Evolutionary conservation across 2,888 invertebrate species (phyloP).

Genomic region (Neuroscelio doddi): DNA sequence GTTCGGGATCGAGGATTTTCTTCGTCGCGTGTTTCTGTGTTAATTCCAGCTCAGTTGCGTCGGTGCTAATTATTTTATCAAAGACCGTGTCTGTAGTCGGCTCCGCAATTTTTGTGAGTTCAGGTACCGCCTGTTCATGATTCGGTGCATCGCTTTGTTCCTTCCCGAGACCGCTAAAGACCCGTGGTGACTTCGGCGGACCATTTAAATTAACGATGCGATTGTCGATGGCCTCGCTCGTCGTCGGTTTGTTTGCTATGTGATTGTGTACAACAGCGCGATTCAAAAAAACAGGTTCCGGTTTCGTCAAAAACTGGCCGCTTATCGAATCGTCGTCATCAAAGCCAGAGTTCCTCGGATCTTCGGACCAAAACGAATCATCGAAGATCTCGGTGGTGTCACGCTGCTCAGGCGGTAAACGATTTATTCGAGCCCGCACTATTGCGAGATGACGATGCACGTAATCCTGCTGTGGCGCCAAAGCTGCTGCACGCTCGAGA

Average conservation of each 20-base stretch:
- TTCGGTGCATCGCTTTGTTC: conserved; percentile 24
- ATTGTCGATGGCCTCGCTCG: conserved; percentile 23
- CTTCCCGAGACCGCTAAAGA: conserved; percentile 34
- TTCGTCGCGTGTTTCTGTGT: conserved; percentile 57
- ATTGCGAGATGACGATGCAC: conserved; percentile 92
- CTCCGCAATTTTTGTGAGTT: conserved; percentile 47
- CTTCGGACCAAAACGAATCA: conserved; percentile 58
- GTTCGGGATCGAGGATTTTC: conserved; percentile 53
- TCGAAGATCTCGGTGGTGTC: conserved; percentile 51
- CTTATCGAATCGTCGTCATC: conserved; percentile 50
- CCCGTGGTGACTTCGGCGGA: conserved; percentile 52
- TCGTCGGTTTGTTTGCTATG: conserved; percentile 50
- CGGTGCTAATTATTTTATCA: conserved; percentile 57
- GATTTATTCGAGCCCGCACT: conserved; percentile 80
- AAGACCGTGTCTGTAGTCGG: conserved; percentile 54
- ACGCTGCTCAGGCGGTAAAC: conserved; percentile 64
- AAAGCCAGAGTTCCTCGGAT: conserved; percentile 40
- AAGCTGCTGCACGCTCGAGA: conserved; percentile 82
- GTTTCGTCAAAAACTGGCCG: conserved; percentile 57
- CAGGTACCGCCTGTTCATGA: conserved; percentile 28
- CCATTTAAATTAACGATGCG: conserved; percentile 56
- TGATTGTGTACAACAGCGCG: conserved; percentile 64
- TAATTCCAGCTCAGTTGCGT: conserved; percentile 61
- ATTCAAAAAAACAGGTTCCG: conserved; percentile 61
- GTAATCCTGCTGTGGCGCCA: conserved; percentile 94